Percentiles rank a stretch among this genome's conserved stretches.
Evolutionary conservation across 2,888 invertebrate species (phyloP).

Genomic region (Temnothorax ravouxi): DNA sequence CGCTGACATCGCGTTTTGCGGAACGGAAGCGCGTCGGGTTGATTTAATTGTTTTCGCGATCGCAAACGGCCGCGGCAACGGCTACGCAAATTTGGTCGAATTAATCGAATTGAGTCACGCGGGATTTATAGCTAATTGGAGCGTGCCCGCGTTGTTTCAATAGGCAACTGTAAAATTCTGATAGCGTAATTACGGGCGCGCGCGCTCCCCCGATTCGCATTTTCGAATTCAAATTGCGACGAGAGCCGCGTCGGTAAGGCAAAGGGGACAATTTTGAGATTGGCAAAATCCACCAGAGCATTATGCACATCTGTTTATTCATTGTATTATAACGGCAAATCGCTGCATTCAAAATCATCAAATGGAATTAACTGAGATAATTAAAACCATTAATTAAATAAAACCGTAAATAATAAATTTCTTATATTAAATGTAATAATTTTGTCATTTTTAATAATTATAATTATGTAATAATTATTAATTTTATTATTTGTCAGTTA

Average conservation of each 20-base stretch:
- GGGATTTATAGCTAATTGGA: slow-evolving; percentile 51
- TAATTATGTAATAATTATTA: not conserved
- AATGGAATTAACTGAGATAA: not conserved
- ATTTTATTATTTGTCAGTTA: not conserved
- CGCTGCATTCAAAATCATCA: not conserved
- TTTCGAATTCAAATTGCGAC: slow-evolving; percentile 37
- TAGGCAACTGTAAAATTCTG: slow-evolving; percentile 49
- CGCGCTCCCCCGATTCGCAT: not conserved
- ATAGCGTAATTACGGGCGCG: slow-evolving; percentile 41
- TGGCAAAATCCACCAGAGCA: not conserved
- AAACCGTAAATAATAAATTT: not conserved
- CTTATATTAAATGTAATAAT: not conserved
- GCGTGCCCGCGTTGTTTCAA: slow-evolving; percentile 43
- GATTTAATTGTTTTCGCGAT: slow-evolving; percentile 56
- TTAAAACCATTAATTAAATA: slow-evolving; percentile 3
- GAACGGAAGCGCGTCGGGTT: slow-evolving; percentile 15
- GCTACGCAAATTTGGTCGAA: slow-evolving; percentile 49
- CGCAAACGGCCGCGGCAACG: slow-evolving; percentile 18
- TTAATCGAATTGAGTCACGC: slow-evolving; percentile 51
- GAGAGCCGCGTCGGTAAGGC: not conserved
- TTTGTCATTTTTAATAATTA: not conserved
- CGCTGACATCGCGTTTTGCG: slow-evolving; percentile 27
- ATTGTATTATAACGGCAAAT: not conserved
- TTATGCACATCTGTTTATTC: not conserved
- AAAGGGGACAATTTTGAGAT: slow-evolving; percentile 22